These are phyloP conservation scores for Oedothorax gibbosus DNA, from an alignment of 1,140 invertebrate species.

Conservation along the genomic window DNA sequence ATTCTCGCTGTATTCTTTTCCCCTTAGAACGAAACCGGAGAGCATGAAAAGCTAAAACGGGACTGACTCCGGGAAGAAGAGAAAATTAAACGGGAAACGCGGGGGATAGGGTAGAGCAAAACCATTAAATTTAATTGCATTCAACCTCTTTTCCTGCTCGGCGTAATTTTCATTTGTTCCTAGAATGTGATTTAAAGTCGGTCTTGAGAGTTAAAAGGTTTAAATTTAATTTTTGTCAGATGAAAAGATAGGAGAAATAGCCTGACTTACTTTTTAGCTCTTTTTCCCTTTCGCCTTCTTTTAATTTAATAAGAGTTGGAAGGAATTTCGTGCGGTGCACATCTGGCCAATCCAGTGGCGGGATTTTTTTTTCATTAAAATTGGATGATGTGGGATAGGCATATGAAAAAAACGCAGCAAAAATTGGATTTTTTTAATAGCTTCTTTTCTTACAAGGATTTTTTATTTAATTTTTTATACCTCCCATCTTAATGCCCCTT, in stretches of 20 bases:
- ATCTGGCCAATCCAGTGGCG: constrained; percentile 33
- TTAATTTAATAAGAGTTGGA: constrained; percentile 44
- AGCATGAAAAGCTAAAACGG: no score
- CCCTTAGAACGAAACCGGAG: no score
- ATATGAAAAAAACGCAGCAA: not conserved
- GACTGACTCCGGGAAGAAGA: constrained; percentile 4
- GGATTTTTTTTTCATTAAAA: constrained; percentile 51
- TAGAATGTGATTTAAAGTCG: constrained; percentile 59
- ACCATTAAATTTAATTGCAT: constrained; percentile 61
- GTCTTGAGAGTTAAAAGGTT: constrained; percentile 45
- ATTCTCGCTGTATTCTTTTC: not conserved
- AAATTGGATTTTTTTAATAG: constrained; percentile 2
- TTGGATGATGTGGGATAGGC: constrained; percentile 36
- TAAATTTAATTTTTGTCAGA: constrained; percentile 61
- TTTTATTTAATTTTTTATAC: constrained; percentile 31
- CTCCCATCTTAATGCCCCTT: constrained; percentile 2
- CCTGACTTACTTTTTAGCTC: constrained; percentile 21
- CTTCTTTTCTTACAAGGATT: constrained; percentile 50
- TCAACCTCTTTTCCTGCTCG: constrained; percentile 3
- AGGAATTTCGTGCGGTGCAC: constrained; percentile 37
- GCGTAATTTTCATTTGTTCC: constrained; percentile 59
- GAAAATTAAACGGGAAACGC: constrained; percentile 48
- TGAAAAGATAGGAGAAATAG: constrained; percentile 26
- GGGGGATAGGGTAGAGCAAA: not conserved
- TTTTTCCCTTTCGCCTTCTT: not conserved